phyloP scores from a whole-genome alignment of 2,888 invertebrate genomes.

The Parochlus steinenii region DNA sequence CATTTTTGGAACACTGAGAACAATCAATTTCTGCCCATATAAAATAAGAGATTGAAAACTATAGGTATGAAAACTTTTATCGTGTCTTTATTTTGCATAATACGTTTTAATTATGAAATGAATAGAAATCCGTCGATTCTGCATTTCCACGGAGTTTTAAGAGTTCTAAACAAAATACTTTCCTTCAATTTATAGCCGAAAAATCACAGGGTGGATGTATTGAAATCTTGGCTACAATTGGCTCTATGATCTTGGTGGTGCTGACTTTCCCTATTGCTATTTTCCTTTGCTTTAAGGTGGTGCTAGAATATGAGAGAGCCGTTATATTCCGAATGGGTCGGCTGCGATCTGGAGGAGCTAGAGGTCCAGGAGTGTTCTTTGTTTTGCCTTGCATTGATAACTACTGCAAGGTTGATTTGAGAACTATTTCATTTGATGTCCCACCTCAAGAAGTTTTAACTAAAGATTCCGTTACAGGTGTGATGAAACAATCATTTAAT shows the following conservation, averaged over 20 bases:
- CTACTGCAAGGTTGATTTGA: conserved; percentile 80
- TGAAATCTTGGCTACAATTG: conserved; percentile 54
- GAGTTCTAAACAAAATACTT: too few species aligned
- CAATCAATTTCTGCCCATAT: too few species aligned
- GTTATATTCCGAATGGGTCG: conserved; percentile 81
- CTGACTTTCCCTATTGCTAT: conserved; percentile 68
- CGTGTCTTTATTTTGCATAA: too few species aligned
- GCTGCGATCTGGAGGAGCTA: conserved; percentile 53
- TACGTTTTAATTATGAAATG: too few species aligned
- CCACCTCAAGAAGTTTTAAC: conserved; percentile 80
- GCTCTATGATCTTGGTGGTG: conserved; percentile 55
- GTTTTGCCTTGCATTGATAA: conserved; percentile 87
- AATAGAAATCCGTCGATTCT: too few species aligned
- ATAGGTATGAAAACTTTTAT: too few species aligned
- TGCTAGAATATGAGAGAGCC: conserved; percentile 73
- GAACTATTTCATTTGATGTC: conserved; percentile 90
- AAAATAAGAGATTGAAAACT: too few species aligned
- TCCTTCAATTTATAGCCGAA: conserved; percentile 35
- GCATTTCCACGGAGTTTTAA: too few species aligned
- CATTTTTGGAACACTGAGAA: too few species aligned
- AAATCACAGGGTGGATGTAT: conserved; percentile 51
- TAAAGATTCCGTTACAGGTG: too few species aligned
- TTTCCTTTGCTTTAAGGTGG: conserved; percentile 74
- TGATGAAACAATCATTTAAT: too few species aligned
- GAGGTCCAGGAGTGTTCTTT: conserved; percentile 85